Conservation (phyloP, 2,113 vertebrate species). For the Macquaria australasica region DNA sequence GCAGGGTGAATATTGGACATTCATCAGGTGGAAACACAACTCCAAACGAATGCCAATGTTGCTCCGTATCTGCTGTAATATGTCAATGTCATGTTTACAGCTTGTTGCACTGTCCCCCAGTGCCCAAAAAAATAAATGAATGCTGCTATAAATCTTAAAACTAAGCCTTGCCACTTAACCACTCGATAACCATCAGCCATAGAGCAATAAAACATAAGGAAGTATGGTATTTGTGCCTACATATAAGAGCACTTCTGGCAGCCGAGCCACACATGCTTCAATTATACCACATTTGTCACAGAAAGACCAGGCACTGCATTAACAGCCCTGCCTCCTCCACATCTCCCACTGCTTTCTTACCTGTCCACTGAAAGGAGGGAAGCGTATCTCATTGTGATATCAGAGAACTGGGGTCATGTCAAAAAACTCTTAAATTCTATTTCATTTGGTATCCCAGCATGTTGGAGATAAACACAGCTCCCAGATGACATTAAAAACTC, state of each 20-base stretch:
- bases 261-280: neutral
- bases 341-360: neutral
- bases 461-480: constrained; percentile 35
- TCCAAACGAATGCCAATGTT: neutral
- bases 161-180: neutral
- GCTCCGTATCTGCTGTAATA: neutral
- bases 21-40: neutral
- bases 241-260: neutral
- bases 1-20: neutral
- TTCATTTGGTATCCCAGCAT: constrained; percentile 43
- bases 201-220: neutral
- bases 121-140: neutral
- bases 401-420: constrained; percentile 11
- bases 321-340: neutral
- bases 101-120: neutral
- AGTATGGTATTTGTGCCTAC: neutral
- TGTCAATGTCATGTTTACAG: neutral
- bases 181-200: neutral
- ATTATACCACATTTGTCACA: constrained; percentile 25
- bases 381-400: neutral
- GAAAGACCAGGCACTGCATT: neutral
- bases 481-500: constrained; percentile 1
- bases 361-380: neutral
- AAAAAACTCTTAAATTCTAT: constrained; percentile 34
- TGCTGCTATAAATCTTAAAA: neutral